Conservation (phyloP, 2,113 vertebrate genomes). For the Daubentonia madagascariensis region DNA sequence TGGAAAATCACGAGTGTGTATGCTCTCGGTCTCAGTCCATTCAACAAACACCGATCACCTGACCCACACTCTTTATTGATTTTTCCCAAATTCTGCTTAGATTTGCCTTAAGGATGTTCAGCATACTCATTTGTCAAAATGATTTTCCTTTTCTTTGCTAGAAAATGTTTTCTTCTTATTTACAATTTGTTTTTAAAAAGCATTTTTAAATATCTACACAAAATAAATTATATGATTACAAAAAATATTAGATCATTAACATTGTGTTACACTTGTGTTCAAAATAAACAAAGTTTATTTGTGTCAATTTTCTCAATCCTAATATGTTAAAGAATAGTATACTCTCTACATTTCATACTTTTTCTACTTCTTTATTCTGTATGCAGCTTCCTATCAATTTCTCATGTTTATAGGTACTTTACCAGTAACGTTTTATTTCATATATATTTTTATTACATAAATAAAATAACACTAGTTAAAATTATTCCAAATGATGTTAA, state of each 20-base stretch:
- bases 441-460: slow-evolving; percentile 3
- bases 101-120: slow-evolving; percentile 76
- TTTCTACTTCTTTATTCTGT: background rate
- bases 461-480: slow-evolving; percentile 16
- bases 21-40: slow-evolving; percentile 73
- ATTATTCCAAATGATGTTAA: slow-evolving; percentile 25
- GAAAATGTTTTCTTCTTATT: slow-evolving; percentile 46
- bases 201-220: background rate
- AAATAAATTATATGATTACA: background rate
- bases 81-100: slow-evolving; percentile 80
- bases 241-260: background rate
- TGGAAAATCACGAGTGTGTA: slow-evolving; percentile 78
- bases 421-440: background rate
- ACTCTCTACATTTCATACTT: background rate
- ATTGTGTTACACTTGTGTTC: background rate
- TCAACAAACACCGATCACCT: slow-evolving; percentile 81
- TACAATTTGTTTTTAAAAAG: slow-evolving; percentile 1
- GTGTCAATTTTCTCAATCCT: background rate
- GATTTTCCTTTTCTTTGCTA: slow-evolving; percentile 69
- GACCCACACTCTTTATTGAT: slow-evolving; percentile 81
- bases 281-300: slow-evolving; percentile 5
- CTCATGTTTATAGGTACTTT: background rate
- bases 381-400: background rate
- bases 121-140: slow-evolving; percentile 76
- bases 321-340: background rate